Evolutionary conservation across 2,888 invertebrate genomes (phyloP).

Genomic region (Theodoxus fluviatilis): DNA sequence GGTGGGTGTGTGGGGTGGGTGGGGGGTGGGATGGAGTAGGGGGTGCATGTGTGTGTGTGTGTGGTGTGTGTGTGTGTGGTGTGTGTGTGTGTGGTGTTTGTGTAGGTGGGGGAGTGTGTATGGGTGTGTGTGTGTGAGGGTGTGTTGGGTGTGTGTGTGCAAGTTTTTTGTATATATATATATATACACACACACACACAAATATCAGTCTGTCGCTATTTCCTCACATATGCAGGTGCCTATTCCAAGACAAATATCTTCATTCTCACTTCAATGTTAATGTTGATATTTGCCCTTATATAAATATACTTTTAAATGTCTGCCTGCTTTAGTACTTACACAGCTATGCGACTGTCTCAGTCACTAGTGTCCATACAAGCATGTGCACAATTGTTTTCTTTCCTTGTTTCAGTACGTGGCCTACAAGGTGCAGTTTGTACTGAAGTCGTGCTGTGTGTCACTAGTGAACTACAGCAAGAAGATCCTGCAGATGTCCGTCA

Average conservation of each 20-base stretch:
- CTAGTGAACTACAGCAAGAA: constrained; percentile 76
- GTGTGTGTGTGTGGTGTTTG: too few species aligned
- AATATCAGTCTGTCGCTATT: background rate
- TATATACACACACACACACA: background rate
- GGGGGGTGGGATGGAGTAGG: too few species aligned
- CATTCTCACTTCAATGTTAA: background rate
- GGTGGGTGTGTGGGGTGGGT: too few species aligned
- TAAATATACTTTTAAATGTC: background rate
- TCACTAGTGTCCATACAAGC: too few species aligned
- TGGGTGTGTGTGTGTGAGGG: too few species aligned
- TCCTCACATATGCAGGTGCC: background rate
- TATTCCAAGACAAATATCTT: background rate
- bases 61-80: too few species aligned
- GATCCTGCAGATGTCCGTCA: constrained; percentile 76
- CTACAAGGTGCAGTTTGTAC: constrained; percentile 78
- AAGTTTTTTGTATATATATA: too few species aligned
- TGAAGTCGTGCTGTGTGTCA: constrained; percentile 77
- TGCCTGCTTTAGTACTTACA: too few species aligned
- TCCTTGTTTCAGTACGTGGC: constrained; percentile 69
- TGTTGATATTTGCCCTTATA: background rate
- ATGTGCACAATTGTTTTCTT: background rate
- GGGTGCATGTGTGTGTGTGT: too few species aligned
- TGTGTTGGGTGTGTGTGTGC: too few species aligned
- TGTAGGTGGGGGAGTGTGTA: too few species aligned
- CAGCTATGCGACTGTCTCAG: too few species aligned